These are phyloP conservation scores for Zaprionus tsacasi DNA, from an alignment of 1,140 invertebrate genomes.

Conservation along the genomic window DNA sequence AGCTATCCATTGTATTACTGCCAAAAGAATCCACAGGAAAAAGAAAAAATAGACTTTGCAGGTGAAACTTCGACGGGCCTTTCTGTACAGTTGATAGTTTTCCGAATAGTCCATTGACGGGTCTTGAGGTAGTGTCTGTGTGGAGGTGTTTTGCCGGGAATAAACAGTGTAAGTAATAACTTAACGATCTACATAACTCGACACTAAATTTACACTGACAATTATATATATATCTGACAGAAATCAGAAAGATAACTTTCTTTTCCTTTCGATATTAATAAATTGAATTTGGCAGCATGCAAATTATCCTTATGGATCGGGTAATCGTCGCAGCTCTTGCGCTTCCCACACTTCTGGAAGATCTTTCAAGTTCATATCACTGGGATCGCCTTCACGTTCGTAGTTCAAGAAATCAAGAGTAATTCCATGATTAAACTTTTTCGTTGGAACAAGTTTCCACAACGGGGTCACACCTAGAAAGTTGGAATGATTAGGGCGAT, in stretches of 20 bases:
- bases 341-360: neutral
- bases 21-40: neutral
- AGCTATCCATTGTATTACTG: neutral
- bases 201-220: neutral
- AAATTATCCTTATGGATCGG: too few relatives aligned
- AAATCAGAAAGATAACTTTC: neutral
- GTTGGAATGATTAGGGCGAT: too few relatives aligned
- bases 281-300: too few relatives aligned
- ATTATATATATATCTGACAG: neutral
- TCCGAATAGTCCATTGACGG: neutral
- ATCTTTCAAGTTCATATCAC: too few relatives aligned
- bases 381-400: too few relatives aligned
- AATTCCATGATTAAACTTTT: neutral
- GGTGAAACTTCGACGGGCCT: neutral
- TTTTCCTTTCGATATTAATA: neutral
- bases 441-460: too few relatives aligned
- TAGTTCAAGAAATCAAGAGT: neutral
- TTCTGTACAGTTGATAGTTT: neutral
- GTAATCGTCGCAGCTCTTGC: neutral
- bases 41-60: neutral
- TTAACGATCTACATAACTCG: neutral
- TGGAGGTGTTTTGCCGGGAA: too few relatives aligned
- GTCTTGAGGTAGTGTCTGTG: neutral
- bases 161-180: neutral
- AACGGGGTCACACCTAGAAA: too few relatives aligned